A percentile compares a stretch with the other conserved stretches of the same genome.
Conservation (phyloP, 2,113 vertebrate genomes). For the Mola mola region DNA sequence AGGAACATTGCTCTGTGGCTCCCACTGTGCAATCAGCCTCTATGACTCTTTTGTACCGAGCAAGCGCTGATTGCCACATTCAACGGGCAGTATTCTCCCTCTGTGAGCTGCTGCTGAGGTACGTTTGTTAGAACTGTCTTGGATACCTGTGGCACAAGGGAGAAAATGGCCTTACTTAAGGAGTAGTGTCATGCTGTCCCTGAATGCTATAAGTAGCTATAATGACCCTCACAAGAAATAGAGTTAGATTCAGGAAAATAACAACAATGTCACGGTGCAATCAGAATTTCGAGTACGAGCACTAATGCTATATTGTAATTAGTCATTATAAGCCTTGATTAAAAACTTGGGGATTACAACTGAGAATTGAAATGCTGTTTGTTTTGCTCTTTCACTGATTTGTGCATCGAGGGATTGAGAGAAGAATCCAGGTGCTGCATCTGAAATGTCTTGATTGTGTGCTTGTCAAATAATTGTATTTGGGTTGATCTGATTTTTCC, state of each 20-base stretch:
- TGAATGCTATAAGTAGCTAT: slow-evolving; percentile 39
- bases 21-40: slow-evolving; percentile 79
- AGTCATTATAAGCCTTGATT: slow-evolving; percentile 78
- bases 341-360: slow-evolving; percentile 73
- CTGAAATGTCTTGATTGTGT: slow-evolving; percentile 65
- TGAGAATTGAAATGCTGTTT: slow-evolving; percentile 65
- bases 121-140: slow-evolving; percentile 63
- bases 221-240: slow-evolving; percentile 52
- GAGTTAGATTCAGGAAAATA: slow-evolving; percentile 58
- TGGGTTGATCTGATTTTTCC: slow-evolving; percentile 60
- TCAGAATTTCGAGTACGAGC: slow-evolving; percentile 68
- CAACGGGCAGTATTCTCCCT: slow-evolving; percentile 64
- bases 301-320: slow-evolving; percentile 68
- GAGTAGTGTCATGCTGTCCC: slow-evolving; percentile 35
- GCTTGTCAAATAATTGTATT: slow-evolving; percentile 70
- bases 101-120: slow-evolving; percentile 60
- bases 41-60: slow-evolving; percentile 72
- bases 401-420: slow-evolving; percentile 36
- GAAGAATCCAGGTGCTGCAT: slow-evolving; percentile 68
- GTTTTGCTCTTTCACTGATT: slow-evolving; percentile 48
- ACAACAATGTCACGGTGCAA: slow-evolving; percentile 70
- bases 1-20: slow-evolving; percentile 67
- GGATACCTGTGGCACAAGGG: slow-evolving; percentile 61
- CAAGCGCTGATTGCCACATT: slow-evolving; percentile 78
- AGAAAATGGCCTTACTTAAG: slow-evolving; percentile 49